These are phyloP conservation scores for Myodes glareolus DNA, from an alignment of 2,113 vertebrate species.

Conservation along the genomic window DNA sequence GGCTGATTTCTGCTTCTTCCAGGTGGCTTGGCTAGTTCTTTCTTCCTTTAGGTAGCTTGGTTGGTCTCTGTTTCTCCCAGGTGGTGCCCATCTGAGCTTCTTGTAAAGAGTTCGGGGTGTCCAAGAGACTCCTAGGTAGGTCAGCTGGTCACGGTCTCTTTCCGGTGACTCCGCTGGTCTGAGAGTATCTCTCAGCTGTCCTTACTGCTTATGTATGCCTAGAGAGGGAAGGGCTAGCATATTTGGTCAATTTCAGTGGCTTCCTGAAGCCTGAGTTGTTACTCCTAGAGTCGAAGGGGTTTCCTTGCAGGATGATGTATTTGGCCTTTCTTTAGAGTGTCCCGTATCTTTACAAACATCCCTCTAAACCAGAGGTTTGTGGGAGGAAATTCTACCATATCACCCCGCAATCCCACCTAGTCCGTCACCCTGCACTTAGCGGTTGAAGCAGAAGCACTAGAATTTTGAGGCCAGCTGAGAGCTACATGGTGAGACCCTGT, in stretches of 20 bases:
- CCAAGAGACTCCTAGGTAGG: not conserved
- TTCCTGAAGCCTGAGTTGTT: not conserved
- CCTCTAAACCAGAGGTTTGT: not conserved
- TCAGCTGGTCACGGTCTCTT: not conserved
- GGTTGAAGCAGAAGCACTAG: not conserved
- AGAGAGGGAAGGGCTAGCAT: not conserved
- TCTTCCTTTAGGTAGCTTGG: not conserved
- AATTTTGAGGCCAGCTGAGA: not conserved
- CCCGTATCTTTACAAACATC: not conserved
- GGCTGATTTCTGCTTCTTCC: not conserved
- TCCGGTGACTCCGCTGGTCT: not conserved
- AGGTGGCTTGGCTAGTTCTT: not conserved
- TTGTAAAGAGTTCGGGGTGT: not conserved
- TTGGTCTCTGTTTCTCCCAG: not conserved
- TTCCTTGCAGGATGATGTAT: not conserved
- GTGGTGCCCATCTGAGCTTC: not conserved
- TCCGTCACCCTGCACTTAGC: not conserved
- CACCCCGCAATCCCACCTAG: no score
- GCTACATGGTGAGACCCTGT: not conserved
- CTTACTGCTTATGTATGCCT: not conserved
- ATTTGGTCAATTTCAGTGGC: not conserved
- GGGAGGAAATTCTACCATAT: not conserved
- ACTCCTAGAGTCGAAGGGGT: not conserved
- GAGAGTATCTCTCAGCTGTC: not conserved
- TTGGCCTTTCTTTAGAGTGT: not conserved